phyloP scores from a whole-genome alignment of 2,113 vertebrate species.

The Apus apus region DNA sequence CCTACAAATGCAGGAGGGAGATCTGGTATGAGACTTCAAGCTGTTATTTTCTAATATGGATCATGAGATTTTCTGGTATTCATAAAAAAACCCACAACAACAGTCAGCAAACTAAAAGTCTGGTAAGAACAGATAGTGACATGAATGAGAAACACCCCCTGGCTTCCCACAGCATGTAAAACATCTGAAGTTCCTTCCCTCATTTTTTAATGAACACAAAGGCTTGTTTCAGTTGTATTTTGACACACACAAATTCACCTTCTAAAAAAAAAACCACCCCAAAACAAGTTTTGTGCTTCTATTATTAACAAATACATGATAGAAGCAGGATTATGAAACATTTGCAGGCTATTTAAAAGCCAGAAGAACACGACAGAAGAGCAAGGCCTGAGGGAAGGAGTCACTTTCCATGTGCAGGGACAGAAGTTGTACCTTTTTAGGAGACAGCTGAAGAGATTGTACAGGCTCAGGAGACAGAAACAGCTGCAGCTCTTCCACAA shows the following conservation, averaged over 20 bases:
- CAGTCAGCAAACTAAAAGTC: background rate
- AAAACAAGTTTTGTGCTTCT: background rate
- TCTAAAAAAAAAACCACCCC: background rate
- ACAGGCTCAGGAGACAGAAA: slow-evolving; percentile 63
- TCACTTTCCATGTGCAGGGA: background rate
- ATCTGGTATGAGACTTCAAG: background rate
- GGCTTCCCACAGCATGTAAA: background rate
- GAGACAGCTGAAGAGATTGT: slow-evolving; percentile 71
- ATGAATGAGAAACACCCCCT: background rate
- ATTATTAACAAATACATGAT: background rate
- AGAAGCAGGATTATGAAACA: background rate
- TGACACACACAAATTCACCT: background rate
- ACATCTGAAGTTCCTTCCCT: background rate
- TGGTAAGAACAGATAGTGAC: background rate
- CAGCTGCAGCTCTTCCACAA: slow-evolving; percentile 81
- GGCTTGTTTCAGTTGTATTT: background rate
- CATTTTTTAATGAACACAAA: background rate
- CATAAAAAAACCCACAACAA: background rate
- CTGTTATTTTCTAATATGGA: background rate
- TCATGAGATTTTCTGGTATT: background rate
- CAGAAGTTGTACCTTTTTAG: slow-evolving; percentile 71
- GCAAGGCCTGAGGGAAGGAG: background rate
- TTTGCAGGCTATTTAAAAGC: background rate
- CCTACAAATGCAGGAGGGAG: slow-evolving; percentile 38
- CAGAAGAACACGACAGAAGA: background rate